Base-by-base conservation (phyloP, 2,113 vertebrate species). In the Capra hircus region DNA sequence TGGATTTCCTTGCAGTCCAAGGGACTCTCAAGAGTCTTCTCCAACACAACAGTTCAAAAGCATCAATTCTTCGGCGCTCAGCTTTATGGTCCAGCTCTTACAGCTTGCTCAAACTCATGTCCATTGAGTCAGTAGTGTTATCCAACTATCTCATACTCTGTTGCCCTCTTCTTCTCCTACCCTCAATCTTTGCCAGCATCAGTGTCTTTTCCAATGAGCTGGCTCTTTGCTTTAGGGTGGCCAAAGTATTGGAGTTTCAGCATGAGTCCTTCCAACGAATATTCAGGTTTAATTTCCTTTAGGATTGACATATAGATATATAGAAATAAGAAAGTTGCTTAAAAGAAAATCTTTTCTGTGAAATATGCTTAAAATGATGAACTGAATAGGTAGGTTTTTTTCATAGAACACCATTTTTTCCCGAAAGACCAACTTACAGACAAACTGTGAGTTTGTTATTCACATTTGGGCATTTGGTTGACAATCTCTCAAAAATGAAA, bases 11-110 rank as follows among this genome's bases (percentile, higher is more conserved):
- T 40, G 67, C 19, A 74, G 67, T 74, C 36, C 36, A 40, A 74
- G 19, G 67, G 19, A 74, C n/a, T 74, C 10, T 74, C 10, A 74
- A 74, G 67, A 40, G n/a, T 40, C 67, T 74, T 74, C 67, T 74
- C 10, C 67, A 71, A 40, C 19, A 71, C 5, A 36, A 23, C 10
- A 71, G 64, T 71, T 71, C n/a, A 12, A 40, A 71, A 23, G 10
- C 67, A 71, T 40, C n/a, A 71, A 6, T 71, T 71, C 67, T 71
- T 71, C 1, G 0, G 19, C 0, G 0, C 19, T 74, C 1, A 74
- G n/a, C 10, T 74, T 74, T 40, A 71, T 6, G n/a, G 67, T 40
- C 67, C n/a, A 19, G 2, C n/a, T 3, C 67, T 71, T 71, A 40
- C 19, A 40, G 67, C 27, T 43, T 43, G 23, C 23, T 77, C 71